phyloP scores from a whole-genome alignment of 2,797 vertebrate species.

The Tadarida brasiliensis region DNA sequence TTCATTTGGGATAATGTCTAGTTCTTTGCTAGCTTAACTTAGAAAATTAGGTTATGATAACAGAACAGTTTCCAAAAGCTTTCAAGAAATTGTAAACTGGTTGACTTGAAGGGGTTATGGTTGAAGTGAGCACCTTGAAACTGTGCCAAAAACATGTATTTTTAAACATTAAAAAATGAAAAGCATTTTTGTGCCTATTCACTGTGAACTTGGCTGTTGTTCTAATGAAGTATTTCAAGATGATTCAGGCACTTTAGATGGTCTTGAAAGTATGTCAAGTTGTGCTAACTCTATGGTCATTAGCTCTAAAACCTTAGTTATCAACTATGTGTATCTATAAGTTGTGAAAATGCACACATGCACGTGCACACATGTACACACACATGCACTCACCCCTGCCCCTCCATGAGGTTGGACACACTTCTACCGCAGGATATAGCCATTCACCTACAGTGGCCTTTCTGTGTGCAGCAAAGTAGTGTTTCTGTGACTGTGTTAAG shows the following conservation, averaged over 20 bases:
- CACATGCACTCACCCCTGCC: not conserved
- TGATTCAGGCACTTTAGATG: not conserved
- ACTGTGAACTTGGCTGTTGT: not conserved
- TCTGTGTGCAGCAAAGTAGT: not conserved
- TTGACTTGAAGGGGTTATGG: not conserved
- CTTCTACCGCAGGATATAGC: not conserved
- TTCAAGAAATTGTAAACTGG: slow-evolving; percentile 28
- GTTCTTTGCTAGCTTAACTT: slow-evolving; percentile 3
- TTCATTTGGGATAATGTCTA: not conserved
- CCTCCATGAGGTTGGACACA: not conserved
- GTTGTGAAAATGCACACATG: not conserved
- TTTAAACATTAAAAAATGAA: slow-evolving; percentile 14
- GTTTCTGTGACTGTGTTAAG: not conserved
- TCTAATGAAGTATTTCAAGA: slow-evolving; percentile 27
- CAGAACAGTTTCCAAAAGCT: slow-evolving; percentile 16
- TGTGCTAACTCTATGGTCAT: not conserved
- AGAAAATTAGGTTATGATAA: not conserved
- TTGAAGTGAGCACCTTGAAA: slow-evolving; percentile 6
- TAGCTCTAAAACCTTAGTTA: not conserved
- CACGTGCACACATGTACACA: not conserved
- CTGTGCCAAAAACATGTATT: not conserved
- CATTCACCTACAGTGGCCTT: not conserved
- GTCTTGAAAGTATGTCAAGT: not conserved
- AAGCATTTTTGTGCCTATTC: not conserved
- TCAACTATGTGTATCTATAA: not conserved